phyloP scores from a whole-genome alignment of 2,888 invertebrate species.

The Thalpophila matura region DNA sequence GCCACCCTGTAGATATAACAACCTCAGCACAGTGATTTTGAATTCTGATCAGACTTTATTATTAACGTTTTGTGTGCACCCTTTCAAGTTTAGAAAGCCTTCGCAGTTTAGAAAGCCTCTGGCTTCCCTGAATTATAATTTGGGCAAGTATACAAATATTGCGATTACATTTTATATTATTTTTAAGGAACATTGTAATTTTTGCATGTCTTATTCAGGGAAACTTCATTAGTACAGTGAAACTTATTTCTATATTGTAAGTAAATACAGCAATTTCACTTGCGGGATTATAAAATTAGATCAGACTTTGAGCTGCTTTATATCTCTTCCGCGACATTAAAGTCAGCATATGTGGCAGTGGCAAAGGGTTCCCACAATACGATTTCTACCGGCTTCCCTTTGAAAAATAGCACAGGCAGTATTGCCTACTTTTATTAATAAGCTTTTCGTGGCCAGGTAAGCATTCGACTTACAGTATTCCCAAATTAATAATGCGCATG shows the following conservation, averaged over 20 bases:
- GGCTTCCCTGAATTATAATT: not conserved
- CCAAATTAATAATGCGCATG: no score
- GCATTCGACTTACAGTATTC: no score
- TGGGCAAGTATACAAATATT: not conserved
- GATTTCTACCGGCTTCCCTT: no score
- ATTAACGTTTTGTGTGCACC: no score
- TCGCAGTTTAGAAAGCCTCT: not conserved
- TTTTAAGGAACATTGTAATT: constrained; percentile 1
- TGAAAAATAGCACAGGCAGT: no score
- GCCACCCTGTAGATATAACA: no score
- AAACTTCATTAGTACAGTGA: not conserved
- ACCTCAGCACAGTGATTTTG: no score
- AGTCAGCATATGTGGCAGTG: not conserved
- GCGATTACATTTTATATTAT: not conserved
- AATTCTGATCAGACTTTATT: no score
- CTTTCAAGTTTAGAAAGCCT: not conserved
- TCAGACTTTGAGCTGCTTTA: constrained; percentile 23
- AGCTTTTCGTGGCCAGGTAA: no score
- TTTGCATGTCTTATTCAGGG: not conserved
- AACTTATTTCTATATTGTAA: not conserved
- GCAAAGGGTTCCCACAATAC: no score
- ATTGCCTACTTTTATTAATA: no score
- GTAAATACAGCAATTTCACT: not conserved
- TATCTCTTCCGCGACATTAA: not conserved
- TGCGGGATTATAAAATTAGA: not conserved